Evolutionary conservation across 2,113 vertebrate genomes (phyloP).

Genomic region (Psephotus haematonotus): DNA sequence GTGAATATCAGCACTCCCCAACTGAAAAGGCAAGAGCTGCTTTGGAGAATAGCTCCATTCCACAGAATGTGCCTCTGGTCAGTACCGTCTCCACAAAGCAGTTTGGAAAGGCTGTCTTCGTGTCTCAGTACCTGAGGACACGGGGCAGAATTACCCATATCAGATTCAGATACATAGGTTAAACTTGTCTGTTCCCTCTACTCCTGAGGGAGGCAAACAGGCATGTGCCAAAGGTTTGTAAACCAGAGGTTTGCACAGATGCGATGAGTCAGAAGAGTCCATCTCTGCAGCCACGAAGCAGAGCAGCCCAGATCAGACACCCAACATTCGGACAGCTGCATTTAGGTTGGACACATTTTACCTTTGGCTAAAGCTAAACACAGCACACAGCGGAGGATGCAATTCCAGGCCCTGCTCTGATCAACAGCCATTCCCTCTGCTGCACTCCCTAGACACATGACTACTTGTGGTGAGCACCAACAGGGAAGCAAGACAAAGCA

Average conservation of each 20-base stretch:
- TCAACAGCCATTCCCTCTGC: not conserved
- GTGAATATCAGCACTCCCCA: not conserved
- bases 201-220: not conserved
- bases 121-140: accelerated
- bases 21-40: not conserved
- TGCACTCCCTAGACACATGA: accelerated
- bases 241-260: not conserved
- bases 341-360: accelerated
- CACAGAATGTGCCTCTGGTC: not conserved
- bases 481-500: not conserved
- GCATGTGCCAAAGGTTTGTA: not conserved
- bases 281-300: not conserved
- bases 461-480: not conserved
- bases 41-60: not conserved
- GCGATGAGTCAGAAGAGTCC: not conserved
- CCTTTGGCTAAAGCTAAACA: not conserved
- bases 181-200: not conserved
- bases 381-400: not conserved
- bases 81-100: not conserved
- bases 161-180: not conserved
- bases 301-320: not conserved
- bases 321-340: accelerated
- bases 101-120: not conserved
- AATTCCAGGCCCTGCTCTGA: not conserved
- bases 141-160: not conserved